Percentiles rank a stretch among this genome's conserved stretches.
phyloP scores from a whole-genome alignment of 2,888 invertebrate genomes.

The Macrophya annulata region DNA sequence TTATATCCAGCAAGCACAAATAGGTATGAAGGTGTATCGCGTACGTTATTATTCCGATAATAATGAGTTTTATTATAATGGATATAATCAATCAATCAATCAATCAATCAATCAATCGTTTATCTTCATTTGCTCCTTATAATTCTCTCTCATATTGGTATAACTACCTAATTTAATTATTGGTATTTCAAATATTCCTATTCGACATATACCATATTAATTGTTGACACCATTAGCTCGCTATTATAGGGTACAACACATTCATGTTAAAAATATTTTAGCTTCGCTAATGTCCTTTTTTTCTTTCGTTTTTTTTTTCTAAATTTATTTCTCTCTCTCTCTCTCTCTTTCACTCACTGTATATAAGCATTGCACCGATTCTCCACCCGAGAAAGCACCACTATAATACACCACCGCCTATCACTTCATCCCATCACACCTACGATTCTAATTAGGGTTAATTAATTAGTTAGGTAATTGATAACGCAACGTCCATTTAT shows the following conservation, averaged over 20 bases:
- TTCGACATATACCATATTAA: neutral
- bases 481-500: constrained; percentile 51
- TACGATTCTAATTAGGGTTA: constrained; percentile 45
- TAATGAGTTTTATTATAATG: constrained; percentile 43
- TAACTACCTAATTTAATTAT: constrained; percentile 53
- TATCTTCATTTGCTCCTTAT: constrained; percentile 7
- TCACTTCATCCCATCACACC: constrained; percentile 28
- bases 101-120: neutral
- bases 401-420: constrained; percentile 59
- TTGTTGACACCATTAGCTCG: constrained; percentile 41
- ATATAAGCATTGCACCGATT: constrained; percentile 62
- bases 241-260: constrained; percentile 64
- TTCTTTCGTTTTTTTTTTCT: constrained; percentile 59
- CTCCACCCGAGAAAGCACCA: constrained; percentile 63
- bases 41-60: neutral
- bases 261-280: constrained; percentile 71
- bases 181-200: constrained; percentile 38
- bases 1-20: constrained; percentile 76
- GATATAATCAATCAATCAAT: neutral
- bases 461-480: constrained; percentile 64
- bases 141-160: neutral
- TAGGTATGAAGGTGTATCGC: constrained; percentile 59
- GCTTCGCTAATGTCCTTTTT: constrained; percentile 62
- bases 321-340: constrained; percentile 24
- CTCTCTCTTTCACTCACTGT: constrained; percentile 47